Evolutionary conservation across 1,140 invertebrate genomes (phyloP), one percentile per base, ranked within the genome.

Genomic region (Brachionus manjavacas): DNA sequence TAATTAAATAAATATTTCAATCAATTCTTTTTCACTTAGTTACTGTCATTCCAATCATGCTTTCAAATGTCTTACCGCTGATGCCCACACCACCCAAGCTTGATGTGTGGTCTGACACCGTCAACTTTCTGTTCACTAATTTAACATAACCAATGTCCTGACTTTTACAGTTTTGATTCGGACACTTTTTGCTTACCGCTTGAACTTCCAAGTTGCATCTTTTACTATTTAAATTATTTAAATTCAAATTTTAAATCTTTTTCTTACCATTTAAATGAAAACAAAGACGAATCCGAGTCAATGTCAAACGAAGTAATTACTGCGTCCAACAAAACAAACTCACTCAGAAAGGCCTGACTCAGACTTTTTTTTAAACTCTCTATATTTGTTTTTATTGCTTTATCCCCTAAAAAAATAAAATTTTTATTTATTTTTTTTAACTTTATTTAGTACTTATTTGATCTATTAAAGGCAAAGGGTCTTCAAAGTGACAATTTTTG

Each of bases 221-320:
- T 60, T 81, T 81, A 25, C 79, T 81, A 35, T 4, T 64, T 39
- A 43, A 81, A 35, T 52, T n/a, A 49, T 28, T 28, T 14, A 11
- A 35, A 31, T 31, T 35, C 49, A 76, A 23, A 23, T 25, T 46
- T 46, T 52, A 46, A 46, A 3, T 46, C 14, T 41, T 74, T 16
- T 74, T 74, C 16, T 25, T 60, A 81, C 79, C 79, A 81, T 81
- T 81, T 81, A 6, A 81, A 81, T 14, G 49, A 20, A 23, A 81
- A 64, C 4, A 81, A 39, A 23, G 31, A 41, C 8, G 11, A 20
- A 68, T 81, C 39, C 25, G 31, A 81, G 20, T 81, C 79, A 11
- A 81, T 60, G 11, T 81, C 79, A 46, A 81, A 81, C 3, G 25
- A 52, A 43, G 52, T 81, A 11, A 81, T 68, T 4, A 60, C 49